Percentiles rank a stretch among this genome's conserved stretches.
These are phyloP conservation scores for Siderastrea siderea DNA, from an alignment of 92 coral and sea anemone species.

Conservation along the genomic window DNA sequence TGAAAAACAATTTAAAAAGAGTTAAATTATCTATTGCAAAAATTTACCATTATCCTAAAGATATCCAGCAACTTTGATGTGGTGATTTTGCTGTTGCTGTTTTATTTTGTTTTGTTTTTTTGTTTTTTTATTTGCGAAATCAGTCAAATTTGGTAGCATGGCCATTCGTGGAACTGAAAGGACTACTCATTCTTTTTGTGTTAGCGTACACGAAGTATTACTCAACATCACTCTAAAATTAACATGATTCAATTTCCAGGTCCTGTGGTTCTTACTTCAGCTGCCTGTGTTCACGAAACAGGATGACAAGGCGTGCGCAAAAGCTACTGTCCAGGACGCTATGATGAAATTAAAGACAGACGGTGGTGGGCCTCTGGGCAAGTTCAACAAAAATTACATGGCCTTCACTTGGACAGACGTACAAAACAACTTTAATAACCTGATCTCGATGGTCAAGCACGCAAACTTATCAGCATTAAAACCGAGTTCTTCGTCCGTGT, in stretches of 20 bases:
- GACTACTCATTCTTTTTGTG: too few species aligned
- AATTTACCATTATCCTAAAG: too few species aligned
- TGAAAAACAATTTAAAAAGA: too few species aligned
- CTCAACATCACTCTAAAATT: background rate
- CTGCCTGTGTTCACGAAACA: slow-evolving; percentile 7
- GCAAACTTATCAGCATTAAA: slow-evolving; percentile 1
- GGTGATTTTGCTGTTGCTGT: too few species aligned
- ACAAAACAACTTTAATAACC: slow-evolving; percentile 19
- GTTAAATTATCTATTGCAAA: too few species aligned
- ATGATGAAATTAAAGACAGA: background rate
- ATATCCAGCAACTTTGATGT: too few species aligned
- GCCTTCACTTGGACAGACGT: slow-evolving; percentile 30
- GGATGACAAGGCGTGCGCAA: background rate
- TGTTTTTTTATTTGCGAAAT: too few species aligned
- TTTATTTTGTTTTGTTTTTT: too few species aligned
- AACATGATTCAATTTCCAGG: background rate
- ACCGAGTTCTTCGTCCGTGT: background rate
- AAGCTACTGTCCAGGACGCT: slow-evolving; percentile 1
- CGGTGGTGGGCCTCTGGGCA: slow-evolving; percentile 51
- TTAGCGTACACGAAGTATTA: background rate
- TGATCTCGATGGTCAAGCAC: background rate
- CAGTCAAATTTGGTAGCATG: too few species aligned
- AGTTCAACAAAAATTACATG: slow-evolving; percentile 53
- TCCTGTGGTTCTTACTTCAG: background rate
- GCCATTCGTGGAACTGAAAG: too few species aligned